Evolutionary conservation across 2,888 invertebrate genomes (phyloP), one percentile per base, ranked within the genome.

Genomic region (Steromphala cineraria): DNA sequence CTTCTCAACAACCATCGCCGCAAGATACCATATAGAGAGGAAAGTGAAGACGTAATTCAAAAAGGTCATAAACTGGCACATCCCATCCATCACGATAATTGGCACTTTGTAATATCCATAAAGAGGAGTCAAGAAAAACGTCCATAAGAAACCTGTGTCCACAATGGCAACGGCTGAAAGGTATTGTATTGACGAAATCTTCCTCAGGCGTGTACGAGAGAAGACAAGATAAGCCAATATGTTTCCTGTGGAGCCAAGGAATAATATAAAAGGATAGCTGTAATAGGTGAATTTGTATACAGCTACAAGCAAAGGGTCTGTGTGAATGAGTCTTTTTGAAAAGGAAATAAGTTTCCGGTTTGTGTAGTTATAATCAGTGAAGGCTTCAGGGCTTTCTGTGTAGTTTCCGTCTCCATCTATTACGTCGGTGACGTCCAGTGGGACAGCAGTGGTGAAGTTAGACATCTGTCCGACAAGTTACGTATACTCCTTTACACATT

Each of bases 161-260:
- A 96, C 96, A 0, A 96, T 92, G 0, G 97, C 96, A 75, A 97
- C 93, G 0, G 96, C 96, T 0, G 96, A 95, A 84, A 97, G 93
- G 91, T 97, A 97, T 85, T 96, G 95, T 80, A 96, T 96, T 0
- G 97, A 96, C 0, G 97, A 96, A 19, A 96, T 95, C 71, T 95
- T 95, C 28, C 96, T 94, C 79, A 97, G 94, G 85, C 96, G 96
- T 36, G 96, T 96, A 74, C 94, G 94, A 86, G 95, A 95, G 90
- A 97, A 97, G 0, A 97, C 96, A 85, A 95, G 94, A 0, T 97
- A 95, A 0, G 96, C 96, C 0, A 97, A 90, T 31, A 95, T 93
- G 91, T 97, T 97, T 7, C 97, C 97, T n/a, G 96, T 90, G 0
- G 95, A 94, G 24, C 97, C 97, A n/a, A 96, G 94, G 13, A 94